A percentile compares a stretch with the other conserved stretches of the same genome.
Conservation (phyloP, 2,113 vertebrate genomes). For the Xenopus borealis region DNA sequence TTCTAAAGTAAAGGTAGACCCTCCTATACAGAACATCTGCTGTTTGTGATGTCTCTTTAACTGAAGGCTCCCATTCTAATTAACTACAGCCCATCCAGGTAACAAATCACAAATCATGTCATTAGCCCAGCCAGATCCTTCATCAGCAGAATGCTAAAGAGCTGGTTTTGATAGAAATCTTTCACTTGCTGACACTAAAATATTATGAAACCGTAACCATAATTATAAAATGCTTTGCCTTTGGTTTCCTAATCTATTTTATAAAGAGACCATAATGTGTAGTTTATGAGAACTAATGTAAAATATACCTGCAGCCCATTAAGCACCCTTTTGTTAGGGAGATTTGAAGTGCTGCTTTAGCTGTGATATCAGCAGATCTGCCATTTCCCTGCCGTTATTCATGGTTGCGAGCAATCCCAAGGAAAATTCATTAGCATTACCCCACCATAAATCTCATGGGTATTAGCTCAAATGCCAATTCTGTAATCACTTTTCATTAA, state of each 20-base stretch:
- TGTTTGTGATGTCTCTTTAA: too few species aligned
- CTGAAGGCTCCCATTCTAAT: too few species aligned
- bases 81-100: too few species aligned
- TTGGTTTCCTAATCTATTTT: constrained; percentile 50
- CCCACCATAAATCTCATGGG: constrained; percentile 70
- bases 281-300: constrained; percentile 56
- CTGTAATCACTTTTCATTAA: constrained; percentile 77
- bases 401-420: constrained; percentile 62
- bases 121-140: neutral
- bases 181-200: constrained; percentile 52
- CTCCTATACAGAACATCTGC: too few species aligned
- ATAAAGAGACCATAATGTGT: constrained; percentile 57
- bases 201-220: constrained; percentile 51
- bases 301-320: constrained; percentile 64
- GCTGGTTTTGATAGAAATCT: constrained; percentile 46
- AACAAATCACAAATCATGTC: neutral
- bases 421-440: constrained; percentile 76
- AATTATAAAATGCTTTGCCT: constrained; percentile 49
- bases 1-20: too few species aligned
- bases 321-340: constrained; percentile 63
- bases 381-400: constrained; percentile 65
- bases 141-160: constrained; percentile 39
- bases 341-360: constrained; percentile 61
- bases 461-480: constrained; percentile 79
- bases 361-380: constrained; percentile 64